Evolutionary conservation across 2,888 invertebrate species (phyloP), one percentile per base, ranked within the genome.

Genomic region (Stenodera caucasica): DNA sequence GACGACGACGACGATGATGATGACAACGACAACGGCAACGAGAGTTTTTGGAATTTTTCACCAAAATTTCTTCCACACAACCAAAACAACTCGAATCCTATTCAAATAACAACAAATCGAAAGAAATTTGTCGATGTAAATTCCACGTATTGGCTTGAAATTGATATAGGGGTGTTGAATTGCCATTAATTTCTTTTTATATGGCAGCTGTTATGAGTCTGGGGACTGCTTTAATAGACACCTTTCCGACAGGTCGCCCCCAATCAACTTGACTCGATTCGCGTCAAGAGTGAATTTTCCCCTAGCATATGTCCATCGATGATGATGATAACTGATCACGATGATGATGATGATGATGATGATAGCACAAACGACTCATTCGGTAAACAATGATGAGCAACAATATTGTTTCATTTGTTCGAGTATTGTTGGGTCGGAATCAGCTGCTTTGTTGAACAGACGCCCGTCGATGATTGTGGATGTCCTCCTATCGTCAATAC

Each of bases 371-470:
- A 55, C 58, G 62, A 62, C 49, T 62, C 62, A 62, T 62, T 62
- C 55, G 32, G 56, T 53, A 62, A 62, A 62, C 58, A 62, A 53
- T 61, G 61, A 61, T 58, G 58, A 61, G 61, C 61, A 61, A 55
- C 55, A 61, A 58, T 58, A 58, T 58, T 58, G 62, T 62, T 58
- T 56, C 58, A 58, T 62, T 62, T 58, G 55, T 37, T 49, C 32
- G 50, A 49, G 58, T 45, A 55, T 62, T 61, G 60, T 60, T 56
- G 29, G 45, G 29, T 26, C 14, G 9, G 58, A 57, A 61, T 62
- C 62, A 62, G 62, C 62, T 62, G 62, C 62, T 62, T 62, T 62
- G 58, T 62, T 33, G 7, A 15, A 53, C 18, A 53, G 32, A 53
- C 50, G 23, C 29, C 49, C 53, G 8, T 14, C 45, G 61, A 61